Conservation (phyloP, 2,113 vertebrate species). For the Corythornis cristatus region DNA sequence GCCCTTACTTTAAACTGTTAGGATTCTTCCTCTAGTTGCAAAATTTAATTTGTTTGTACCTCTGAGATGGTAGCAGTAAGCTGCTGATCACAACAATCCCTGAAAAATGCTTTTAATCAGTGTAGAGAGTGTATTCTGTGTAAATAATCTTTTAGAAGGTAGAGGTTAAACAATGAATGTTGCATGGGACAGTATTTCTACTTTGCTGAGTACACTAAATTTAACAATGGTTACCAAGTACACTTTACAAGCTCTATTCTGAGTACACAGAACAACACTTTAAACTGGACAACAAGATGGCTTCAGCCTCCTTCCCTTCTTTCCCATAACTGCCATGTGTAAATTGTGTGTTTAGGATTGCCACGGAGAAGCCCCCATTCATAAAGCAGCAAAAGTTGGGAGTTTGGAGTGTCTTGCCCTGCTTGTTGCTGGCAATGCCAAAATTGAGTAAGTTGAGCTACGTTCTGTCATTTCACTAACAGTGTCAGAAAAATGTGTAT, state of each 20-base stretch:
- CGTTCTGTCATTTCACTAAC: background rate
- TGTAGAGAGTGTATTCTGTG: background rate
- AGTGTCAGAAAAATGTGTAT: background rate
- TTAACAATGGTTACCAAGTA: background rate
- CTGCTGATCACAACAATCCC: background rate
- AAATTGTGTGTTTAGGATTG: slow-evolving; percentile 68
- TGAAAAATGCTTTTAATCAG: background rate
- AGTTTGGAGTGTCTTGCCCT: slow-evolving; percentile 81
- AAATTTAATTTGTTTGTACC: background rate
- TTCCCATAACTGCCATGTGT: background rate
- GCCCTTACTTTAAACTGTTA: background rate
- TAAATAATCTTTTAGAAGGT: background rate
- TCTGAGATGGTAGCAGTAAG: background rate
- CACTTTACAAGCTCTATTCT: background rate
- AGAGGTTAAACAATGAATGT: background rate
- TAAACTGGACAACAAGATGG: background rate
- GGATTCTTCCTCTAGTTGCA: background rate
- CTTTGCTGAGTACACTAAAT: background rate
- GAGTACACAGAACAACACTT: background rate
- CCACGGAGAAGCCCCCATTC: slow-evolving; percentile 78
- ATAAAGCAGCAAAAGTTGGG: slow-evolving; percentile 80
- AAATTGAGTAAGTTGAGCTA: slow-evolving; percentile 75
- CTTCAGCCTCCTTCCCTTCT: background rate
- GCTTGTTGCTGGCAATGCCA: slow-evolving; percentile 76
- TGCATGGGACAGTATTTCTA: background rate